Evolutionary conservation across 2,797 vertebrate species (phyloP), one percentile per base, ranked within the genome.

Genomic region (Pampus argenteus): DNA sequence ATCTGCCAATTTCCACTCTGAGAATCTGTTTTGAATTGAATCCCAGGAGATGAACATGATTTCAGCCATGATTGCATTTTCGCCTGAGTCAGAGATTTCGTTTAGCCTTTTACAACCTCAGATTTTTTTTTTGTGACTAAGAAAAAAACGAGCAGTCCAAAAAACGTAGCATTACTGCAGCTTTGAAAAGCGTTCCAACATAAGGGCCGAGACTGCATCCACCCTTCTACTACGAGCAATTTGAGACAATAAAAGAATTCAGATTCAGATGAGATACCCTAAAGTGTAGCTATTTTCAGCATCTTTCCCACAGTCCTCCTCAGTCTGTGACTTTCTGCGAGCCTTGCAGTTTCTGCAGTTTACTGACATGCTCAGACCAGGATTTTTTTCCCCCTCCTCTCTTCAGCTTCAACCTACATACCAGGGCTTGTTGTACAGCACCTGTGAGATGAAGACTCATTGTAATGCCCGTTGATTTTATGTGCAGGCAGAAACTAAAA

Each of bases 401-500:
- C 85, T 76, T 87, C 83, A 80, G 73, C 77, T 75, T 58, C 64
- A 59, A 73, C 74, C 85, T 69, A 60, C 64, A 89, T 77, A 76
- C 68, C 76, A 20, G 63, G 56, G 81, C 77, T 83, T 88, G 73
- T 88, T 90, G 78, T 74, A 81, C 71, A 79, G 74, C 64, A 58
- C 45, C 66, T 58, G 64, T 52, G 86, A 86, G 83, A 87, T 86
- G 74, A 76, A 85, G 80, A 81, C 78, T 84, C 66, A 52, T 83
- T 78, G 85, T 89, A 90, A 92, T 87, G 83, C 81, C 69, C 78
- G 90, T 88, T 88, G 90, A 93, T 92, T 90, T 86, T 82, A 67
- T 79, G 81, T 63, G 79, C 65, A 59, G 74, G 59, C 75, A 82
- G 82, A 87, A 81, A 87, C 62, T 79, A 75, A 81, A 71, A 57